Conservation (phyloP, 2,797 vertebrate genomes). For the Hylomyscus alleni region DNA sequence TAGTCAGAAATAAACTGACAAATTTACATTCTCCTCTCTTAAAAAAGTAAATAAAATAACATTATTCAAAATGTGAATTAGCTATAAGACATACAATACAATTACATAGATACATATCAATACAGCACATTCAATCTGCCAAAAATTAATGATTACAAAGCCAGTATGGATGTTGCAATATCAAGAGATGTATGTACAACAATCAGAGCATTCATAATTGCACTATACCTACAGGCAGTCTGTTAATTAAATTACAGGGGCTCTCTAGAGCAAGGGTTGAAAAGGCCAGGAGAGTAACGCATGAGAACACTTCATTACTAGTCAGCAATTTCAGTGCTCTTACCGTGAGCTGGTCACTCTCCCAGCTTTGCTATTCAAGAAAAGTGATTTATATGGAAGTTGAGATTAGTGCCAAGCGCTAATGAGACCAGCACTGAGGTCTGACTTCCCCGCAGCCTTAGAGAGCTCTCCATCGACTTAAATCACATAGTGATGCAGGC, state of each 20-base stretch:
- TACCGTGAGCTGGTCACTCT: constrained; percentile 83
- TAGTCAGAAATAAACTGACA: constrained; percentile 93
- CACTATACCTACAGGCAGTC: constrained; percentile 93
- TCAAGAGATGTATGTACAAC: constrained; percentile 95
- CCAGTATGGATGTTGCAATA: constrained; percentile 94
- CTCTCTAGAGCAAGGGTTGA: constrained; percentile 89
- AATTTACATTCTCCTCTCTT: constrained; percentile 95
- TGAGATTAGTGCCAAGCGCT: constrained; percentile 79
- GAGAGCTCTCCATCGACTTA: constrained; percentile 73
- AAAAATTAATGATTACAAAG: constrained; percentile 97
- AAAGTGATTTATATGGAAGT: constrained; percentile 78
- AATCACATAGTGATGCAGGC: constrained; percentile 81
- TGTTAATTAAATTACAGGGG: constrained; percentile 93
- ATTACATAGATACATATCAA: constrained; percentile 98
- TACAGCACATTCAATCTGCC: constrained; percentile 98
- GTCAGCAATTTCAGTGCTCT: constrained; percentile 89
- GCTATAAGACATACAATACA: constrained; percentile 96
- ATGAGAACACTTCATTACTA: constrained; percentile 84
- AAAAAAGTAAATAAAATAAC: constrained; percentile 95
- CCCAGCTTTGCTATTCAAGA: constrained; percentile 72
- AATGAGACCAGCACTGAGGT: constrained; percentile 71
- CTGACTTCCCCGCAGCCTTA: constrained; percentile 78
- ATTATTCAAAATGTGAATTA: constrained; percentile 95
- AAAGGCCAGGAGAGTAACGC: constrained; percentile 86
- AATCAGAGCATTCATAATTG: constrained; percentile 97